Evolutionary conservation across 2,113 vertebrate genomes (phyloP), one percentile per base, ranked within the genome.

Genomic region (Dascyllus trimaculatus): DNA sequence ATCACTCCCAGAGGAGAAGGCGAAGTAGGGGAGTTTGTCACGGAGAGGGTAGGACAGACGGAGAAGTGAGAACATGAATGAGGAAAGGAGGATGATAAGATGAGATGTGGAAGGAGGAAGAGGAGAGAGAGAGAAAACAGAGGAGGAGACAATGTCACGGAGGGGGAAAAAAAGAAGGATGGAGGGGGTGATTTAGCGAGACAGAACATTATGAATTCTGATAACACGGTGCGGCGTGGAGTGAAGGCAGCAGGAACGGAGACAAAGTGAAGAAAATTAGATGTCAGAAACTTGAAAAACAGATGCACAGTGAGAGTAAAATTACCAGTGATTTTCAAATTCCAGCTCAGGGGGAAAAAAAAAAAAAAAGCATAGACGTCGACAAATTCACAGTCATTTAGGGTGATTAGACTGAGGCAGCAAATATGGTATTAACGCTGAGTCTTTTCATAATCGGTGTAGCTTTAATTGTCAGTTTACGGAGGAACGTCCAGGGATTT

Each of bases 201-300:
- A 74, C 43, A 58, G 57, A 86, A 89, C 75, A 76, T 91, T 86
- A 86, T 82, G 84, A 87, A 84, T 88, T 82, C 70, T 76, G 85
- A 91, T 86, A 84, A 87, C n/a, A 40, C 21, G 45, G 45, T 5
- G 71, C 25, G 21, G 61, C 22, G 11, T 4, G 63, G 79, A 77
- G 79, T 17, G 64, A 87, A 85, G 77, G 72, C 70, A 54, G 78
- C 68, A 45, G 77, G 59, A 79, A 70, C 35, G 45, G 69, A 89
- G 88, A 81, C 78, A 63, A 78, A 72, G 74, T 74, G 72, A 75
- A 40, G 75, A 79, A 84, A 89, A 90, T 89, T 75, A 79, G 71
- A 78, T 80, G 85, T 84, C 82, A 82, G 71, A 75, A 73, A 81
- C 46, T 58, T 54, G 74, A 62, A 66, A 80, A 81, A 83, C 65